Percentiles rank a stretch among this genome's conserved stretches.
phyloP scores from a whole-genome alignment of 2,113 vertebrate genomes.

The Malurus melanocephalus region DNA sequence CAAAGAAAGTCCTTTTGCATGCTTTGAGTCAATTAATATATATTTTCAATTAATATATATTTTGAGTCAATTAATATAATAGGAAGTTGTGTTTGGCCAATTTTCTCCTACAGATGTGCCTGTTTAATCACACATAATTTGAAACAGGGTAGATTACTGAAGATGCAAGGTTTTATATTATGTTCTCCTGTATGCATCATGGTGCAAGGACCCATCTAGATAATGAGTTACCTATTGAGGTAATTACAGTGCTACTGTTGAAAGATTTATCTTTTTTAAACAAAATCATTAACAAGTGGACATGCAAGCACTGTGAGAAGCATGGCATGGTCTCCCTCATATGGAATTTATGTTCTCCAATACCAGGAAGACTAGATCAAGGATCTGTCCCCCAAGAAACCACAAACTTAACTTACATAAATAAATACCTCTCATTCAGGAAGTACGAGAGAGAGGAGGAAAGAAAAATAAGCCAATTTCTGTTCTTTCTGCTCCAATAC shows the following conservation, averaged over 20 bases:
- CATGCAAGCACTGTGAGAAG: not conserved
- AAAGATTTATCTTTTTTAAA: not conserved
- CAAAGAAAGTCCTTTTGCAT: not conserved
- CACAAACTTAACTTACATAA: not conserved
- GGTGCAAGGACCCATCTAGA: not conserved
- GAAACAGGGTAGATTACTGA: not conserved
- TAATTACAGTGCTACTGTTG: not conserved
- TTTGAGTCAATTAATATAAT: not conserved
- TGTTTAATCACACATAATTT: not conserved
- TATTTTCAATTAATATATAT: not conserved
- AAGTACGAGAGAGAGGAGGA: not conserved
- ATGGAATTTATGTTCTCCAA: not conserved
- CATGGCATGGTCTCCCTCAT: not conserved
- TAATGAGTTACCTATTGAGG: not conserved
- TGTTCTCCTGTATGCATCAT: not conserved
- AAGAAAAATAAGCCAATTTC: not conserved
- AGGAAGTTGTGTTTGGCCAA: not conserved
- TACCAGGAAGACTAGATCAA: not conserved
- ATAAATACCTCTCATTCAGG: not conserved
- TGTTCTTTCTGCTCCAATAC: not conserved
- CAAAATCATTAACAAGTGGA: not conserved
- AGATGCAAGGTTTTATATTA: not conserved
- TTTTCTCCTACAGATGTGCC: not conserved
- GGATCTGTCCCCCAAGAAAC: not conserved
- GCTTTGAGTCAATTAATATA: not conserved